These are phyloP conservation scores for Gibbula magus DNA, from an alignment of 2,888 invertebrate genomes.

Conservation along the genomic window DNA sequence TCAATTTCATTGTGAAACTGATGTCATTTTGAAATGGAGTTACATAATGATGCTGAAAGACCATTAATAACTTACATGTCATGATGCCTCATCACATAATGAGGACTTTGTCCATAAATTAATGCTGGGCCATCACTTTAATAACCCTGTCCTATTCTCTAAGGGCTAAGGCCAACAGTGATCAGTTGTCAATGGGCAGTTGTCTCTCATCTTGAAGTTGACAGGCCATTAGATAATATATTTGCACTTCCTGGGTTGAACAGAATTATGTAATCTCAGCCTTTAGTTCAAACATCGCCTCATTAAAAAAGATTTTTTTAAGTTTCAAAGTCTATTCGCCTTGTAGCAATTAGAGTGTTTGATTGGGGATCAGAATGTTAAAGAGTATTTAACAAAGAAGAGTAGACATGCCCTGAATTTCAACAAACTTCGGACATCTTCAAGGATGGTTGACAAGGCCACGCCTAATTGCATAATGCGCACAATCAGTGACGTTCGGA, in stretches of 20 bases:
- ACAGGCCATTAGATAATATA: neutral
- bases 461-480: conserved; percentile 1
- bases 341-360: conserved; percentile 1
- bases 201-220: neutral
- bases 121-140: neutral
- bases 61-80: no score
- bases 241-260: neutral
- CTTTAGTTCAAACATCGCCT: neutral
- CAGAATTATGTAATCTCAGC: neutral
- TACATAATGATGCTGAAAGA: no score
- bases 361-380: neutral
- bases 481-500: neutral
- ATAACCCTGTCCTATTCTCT: neutral
- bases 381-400: neutral
- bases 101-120: neutral
- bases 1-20: no score
- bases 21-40: no score
- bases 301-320: neutral
- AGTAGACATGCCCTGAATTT: neutral
- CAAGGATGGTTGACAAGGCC: neutral
- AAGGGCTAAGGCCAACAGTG: no score
- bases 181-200: neutral
- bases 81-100: neutral
- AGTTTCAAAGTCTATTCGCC: neutral
- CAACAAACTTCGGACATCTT: neutral